Conservation (phyloP, 2,113 vertebrate species). For the Nothocercus nigrocapillus region DNA sequence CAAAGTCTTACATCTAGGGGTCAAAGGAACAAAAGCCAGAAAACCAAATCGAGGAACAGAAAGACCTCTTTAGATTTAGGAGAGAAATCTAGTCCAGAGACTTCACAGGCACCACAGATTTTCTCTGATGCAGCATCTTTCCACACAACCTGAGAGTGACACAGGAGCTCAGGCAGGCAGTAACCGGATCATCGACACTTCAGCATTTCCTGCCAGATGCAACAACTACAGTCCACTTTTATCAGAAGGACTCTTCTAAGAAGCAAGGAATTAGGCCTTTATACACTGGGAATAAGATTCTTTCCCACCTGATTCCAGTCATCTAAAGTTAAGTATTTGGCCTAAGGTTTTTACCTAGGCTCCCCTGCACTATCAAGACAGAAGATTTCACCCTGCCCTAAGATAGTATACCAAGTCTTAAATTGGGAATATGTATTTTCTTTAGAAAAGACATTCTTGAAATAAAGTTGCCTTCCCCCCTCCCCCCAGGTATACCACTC, state of each 20-base stretch:
- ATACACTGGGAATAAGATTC: background rate
- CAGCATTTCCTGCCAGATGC: background rate
- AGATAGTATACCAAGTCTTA: background rate
- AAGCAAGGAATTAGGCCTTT: background rate
- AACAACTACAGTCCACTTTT: background rate
- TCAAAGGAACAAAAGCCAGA: background rate
- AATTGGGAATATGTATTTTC: background rate
- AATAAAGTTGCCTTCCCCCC: background rate
- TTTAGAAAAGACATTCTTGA: background rate
- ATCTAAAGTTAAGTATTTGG: background rate
- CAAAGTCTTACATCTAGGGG: background rate
- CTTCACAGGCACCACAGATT: background rate
- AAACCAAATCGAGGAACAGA: background rate
- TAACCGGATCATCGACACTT: background rate
- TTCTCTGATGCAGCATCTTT: background rate
- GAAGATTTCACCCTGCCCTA: background rate
- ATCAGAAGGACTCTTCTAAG: background rate
- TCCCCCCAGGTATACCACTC: background rate
- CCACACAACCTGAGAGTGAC: background rate
- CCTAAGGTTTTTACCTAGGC: background rate
- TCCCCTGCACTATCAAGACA: background rate
- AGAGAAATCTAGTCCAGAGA: background rate
- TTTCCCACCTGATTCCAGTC: background rate
- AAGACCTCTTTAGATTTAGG: background rate
- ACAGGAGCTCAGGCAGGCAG: background rate